A percentile compares a stretch with the other conserved stretches of the same genome.
Evolutionary conservation across 1,140 invertebrate species (phyloP).

Genomic region (Aphidius gifuensis): DNA sequence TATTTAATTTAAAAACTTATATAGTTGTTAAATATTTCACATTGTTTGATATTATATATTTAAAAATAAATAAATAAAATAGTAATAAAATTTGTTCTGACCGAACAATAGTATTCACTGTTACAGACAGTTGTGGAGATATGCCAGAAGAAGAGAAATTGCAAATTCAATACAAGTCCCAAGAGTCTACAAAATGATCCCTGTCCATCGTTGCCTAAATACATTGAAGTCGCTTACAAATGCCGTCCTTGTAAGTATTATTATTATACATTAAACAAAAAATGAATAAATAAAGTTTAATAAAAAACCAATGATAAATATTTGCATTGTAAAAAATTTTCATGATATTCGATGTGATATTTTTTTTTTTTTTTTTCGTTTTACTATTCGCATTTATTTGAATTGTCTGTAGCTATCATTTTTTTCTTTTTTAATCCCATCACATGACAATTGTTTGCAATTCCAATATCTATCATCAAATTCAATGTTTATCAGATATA

Average conservation of each 20-base stretch:
- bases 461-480: constrained; percentile 16
- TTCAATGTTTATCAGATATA: constrained; percentile 18
- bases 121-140: constrained; percentile 89
- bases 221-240: constrained; percentile 89
- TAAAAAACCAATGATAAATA: neutral
- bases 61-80: neutral
- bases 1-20: too few species aligned
- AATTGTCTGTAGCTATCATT: too few species aligned
- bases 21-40: too few species aligned
- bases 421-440: too few species aligned
- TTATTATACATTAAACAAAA: constrained; percentile 6
- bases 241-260: constrained; percentile 88
- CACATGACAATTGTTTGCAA: too few species aligned
- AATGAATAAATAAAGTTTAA: constrained; percentile 1
- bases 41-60: neutral
- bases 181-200: constrained; percentile 80
- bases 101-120: constrained; percentile 71
- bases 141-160: constrained; percentile 86
- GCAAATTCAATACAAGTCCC: constrained; percentile 80
- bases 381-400: too few species aligned
- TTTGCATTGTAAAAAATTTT: too few species aligned
- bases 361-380: too few species aligned
- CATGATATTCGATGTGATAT: too few species aligned
- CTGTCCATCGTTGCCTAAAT: constrained; percentile 81
- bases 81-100: neutral